Evolutionary conservation across 2,888 invertebrate genomes (phyloP).

Genomic region (Oxyscelio sp.): DNA sequence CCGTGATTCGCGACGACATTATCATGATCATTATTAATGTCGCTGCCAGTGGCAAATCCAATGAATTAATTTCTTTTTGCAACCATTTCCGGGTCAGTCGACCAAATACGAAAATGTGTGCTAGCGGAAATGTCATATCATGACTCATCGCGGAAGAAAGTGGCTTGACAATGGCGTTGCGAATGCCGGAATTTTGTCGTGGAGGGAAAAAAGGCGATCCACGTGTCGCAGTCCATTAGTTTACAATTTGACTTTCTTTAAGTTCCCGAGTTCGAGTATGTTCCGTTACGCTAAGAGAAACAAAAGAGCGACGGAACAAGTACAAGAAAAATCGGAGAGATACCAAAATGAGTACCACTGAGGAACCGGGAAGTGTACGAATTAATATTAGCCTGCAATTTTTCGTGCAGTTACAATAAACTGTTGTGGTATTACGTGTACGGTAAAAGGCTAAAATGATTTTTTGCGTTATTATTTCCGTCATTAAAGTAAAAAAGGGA

Average conservation of each 20-base stretch:
- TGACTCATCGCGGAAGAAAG: constrained; percentile 38
- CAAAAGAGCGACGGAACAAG: constrained; percentile 14
- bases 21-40: constrained; percentile 38
- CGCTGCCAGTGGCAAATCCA: background rate
- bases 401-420: constrained; percentile 44
- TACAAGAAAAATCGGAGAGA: no score
- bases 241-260: constrained; percentile 43
- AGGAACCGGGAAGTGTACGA: no score
- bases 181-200: constrained; percentile 21
- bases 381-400: no score
- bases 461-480: constrained; percentile 5
- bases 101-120: constrained; percentile 30
- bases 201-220: constrained; percentile 24
- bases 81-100: constrained; percentile 24
- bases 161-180: constrained; percentile 20
- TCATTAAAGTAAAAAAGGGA: constrained; percentile 41
- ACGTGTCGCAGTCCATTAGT: constrained; percentile 44
- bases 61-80: background rate
- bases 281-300: constrained; percentile 35
- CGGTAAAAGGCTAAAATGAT: no score
- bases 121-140: constrained; percentile 19
- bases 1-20: constrained; percentile 46
- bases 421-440: constrained; percentile 26
- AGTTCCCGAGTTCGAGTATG: constrained; percentile 4
- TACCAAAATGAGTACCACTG: no score